A percentile compares a stretch with the other conserved stretches of the same genome.
phyloP scores from a whole-genome alignment of 1,140 invertebrate genomes.

The Trichonephila clavipes region DNA sequence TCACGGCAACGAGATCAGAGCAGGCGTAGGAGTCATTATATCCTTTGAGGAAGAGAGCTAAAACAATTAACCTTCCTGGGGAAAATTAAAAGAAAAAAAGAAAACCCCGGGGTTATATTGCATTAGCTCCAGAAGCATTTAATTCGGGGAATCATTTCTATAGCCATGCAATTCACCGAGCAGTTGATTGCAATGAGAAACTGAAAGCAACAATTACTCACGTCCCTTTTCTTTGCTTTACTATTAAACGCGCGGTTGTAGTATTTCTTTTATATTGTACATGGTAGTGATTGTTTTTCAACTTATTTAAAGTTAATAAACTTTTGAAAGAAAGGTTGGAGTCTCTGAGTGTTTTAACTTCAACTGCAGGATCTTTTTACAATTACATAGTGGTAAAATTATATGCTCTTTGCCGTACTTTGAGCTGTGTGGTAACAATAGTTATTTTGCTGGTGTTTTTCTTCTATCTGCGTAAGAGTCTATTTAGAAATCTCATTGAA shows the following conservation, averaged over 20 bases:
- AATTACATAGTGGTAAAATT: too few species aligned
- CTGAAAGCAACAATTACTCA: constrained; percentile 1
- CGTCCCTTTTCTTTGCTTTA: background rate
- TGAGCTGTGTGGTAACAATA: too few species aligned
- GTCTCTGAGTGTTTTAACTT: too few species aligned
- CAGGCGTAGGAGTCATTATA: constrained; percentile 67
- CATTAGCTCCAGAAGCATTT: constrained; percentile 20
- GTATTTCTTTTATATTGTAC: background rate
- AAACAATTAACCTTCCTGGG: constrained; percentile 58
- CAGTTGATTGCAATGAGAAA: constrained; percentile 1
- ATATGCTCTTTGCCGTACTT: too few species aligned
- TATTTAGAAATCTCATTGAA: too few species aligned
- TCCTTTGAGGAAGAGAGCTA: constrained; percentile 36
- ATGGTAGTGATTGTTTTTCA: too few species aligned
- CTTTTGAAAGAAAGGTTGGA: too few species aligned
- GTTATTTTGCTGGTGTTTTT: too few species aligned
- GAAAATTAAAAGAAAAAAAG: constrained; percentile 1
- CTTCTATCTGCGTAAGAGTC: too few species aligned
- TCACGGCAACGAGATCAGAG: constrained; percentile 45
- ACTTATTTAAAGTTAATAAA: too few species aligned
- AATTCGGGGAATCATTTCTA: background rate
- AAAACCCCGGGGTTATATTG: background rate
- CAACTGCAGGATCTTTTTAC: too few species aligned
- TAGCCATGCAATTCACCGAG: background rate
- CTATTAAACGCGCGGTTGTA: background rate